Evolutionary conservation across 2,113 vertebrate species (phyloP).

Genomic region (Leptodactylus fuscus): DNA sequence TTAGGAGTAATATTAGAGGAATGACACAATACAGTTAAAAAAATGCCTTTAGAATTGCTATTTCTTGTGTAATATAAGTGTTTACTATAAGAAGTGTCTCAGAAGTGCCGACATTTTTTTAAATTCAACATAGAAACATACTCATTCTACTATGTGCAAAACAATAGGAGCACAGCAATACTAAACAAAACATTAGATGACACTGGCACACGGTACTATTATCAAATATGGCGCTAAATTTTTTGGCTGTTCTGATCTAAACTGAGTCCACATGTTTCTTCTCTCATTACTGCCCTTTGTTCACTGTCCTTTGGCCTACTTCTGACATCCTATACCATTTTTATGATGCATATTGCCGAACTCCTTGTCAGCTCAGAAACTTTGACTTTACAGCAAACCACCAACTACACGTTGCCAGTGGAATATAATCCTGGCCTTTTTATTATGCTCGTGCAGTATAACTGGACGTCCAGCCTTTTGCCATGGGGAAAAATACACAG

Average conservation of each 20-base stretch:
- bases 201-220: too few species aligned
- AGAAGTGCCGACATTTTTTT: too few species aligned
- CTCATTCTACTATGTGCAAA: too few species aligned
- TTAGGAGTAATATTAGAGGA: too few species aligned
- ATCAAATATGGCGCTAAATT: not conserved
- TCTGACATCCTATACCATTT: not conserved
- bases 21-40: too few species aligned
- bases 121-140: too few species aligned
- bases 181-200: not conserved
- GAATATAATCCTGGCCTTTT: not conserved
- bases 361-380: too few species aligned
- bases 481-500: conserved; percentile 13
- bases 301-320: not conserved
- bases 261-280: not conserved
- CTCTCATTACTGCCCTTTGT: not conserved
- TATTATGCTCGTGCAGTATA: not conserved
- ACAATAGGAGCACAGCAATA: too few species aligned
- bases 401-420: not conserved
- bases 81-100: too few species aligned
- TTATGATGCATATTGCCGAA: not conserved
- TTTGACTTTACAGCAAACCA: not conserved
- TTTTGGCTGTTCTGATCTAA: not conserved
- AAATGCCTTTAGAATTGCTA: too few species aligned
- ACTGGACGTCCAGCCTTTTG: conserved; percentile 4
- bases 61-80: too few species aligned